These are phyloP conservation scores for Polyommatus iphigenia DNA, from an alignment of 2,888 invertebrate genomes.

Conservation along the genomic window DNA sequence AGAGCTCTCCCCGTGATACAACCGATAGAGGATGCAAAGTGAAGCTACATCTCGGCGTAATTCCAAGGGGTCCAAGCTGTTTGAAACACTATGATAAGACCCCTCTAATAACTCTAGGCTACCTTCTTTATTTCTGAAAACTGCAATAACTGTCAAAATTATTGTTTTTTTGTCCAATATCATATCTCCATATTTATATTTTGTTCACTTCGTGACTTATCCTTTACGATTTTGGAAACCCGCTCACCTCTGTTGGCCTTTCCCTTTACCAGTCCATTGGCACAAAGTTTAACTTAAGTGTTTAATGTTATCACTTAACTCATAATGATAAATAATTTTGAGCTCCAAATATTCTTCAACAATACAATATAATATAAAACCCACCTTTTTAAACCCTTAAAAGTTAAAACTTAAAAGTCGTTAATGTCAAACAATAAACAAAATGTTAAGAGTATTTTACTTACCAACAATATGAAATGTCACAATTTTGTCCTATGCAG, in stretches of 20 bases:
- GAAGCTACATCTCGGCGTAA: too few species aligned
- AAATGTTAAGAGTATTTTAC: too few species aligned
- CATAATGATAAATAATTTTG: neutral
- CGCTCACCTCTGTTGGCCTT: constrained; percentile 29
- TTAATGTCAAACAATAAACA: too few species aligned
- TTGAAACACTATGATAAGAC: too few species aligned
- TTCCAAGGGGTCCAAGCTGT: too few species aligned
- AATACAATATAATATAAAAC: too few species aligned
- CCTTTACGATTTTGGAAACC: constrained; percentile 22
- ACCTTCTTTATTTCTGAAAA: neutral
- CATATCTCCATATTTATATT: neutral
- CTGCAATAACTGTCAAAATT: neutral
- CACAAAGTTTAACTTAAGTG: neutral
- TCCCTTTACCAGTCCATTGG: constrained; percentile 15
- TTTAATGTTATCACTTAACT: neutral
- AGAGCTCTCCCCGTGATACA: too few species aligned
- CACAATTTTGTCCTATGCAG: neutral
- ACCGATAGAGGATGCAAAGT: too few species aligned
- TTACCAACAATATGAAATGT: neutral
- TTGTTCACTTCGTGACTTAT: neutral
- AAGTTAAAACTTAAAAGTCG: too few species aligned
- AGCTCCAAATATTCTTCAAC: neutral
- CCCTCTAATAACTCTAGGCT: neutral
- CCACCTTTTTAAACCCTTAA: too few species aligned
- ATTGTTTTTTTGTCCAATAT: neutral